Evolutionary conservation across 2,888 invertebrate species (phyloP).

Genomic region (Sphaeridia pumilis): DNA sequence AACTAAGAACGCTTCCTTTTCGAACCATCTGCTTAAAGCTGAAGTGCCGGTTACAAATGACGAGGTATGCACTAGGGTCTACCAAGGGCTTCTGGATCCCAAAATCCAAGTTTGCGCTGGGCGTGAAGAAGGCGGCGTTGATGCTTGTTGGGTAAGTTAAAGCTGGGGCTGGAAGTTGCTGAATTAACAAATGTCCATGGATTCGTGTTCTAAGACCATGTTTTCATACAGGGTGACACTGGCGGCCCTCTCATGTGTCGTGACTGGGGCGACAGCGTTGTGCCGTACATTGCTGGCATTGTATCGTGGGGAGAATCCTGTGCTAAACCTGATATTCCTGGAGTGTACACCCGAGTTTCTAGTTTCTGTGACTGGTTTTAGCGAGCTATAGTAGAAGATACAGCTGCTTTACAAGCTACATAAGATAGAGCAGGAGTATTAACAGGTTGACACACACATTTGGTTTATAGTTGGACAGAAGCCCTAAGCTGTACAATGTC

Average conservation of each 20-base stretch:
- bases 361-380: constrained; percentile 7
- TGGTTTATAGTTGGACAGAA: no score
- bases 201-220: background rate
- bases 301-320: constrained; percentile 13
- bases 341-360: constrained; percentile 16
- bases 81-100: background rate
- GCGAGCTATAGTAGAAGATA: background rate
- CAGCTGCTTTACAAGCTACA: background rate
- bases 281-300: constrained; percentile 11
- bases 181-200: background rate
- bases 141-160: constrained; percentile 19
- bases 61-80: constrained; percentile 5
- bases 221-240: constrained; percentile 8
- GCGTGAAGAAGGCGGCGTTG: constrained; percentile 16
- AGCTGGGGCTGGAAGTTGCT: background rate
- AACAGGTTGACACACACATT: no score
- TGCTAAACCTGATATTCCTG: constrained; percentile 1
- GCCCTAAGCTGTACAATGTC: no score
- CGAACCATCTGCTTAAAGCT: constrained; percentile 12
- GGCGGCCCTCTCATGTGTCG: constrained; percentile 14
- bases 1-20: constrained; percentile 2
- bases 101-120: constrained; percentile 19
- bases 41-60: constrained; percentile 13
- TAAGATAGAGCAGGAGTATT: background rate
- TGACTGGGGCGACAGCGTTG: constrained; percentile 11